Evolutionary conservation across 2,888 invertebrate genomes (phyloP), one percentile per base, ranked within the genome.

Genomic region (Melanargia galathea): DNA sequence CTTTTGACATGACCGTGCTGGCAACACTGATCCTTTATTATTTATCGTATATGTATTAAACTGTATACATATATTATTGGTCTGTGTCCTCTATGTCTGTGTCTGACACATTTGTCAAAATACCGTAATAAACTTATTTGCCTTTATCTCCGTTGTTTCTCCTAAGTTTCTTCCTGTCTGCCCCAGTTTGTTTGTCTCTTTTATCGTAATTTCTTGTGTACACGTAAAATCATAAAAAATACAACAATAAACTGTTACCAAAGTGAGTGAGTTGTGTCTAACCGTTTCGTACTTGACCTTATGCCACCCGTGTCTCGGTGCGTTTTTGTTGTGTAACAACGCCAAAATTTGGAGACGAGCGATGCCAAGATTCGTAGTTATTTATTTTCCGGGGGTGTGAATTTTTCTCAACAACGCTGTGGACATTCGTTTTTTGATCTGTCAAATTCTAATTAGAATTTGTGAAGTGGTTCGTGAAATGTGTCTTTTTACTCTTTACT

Each of bases 291-390:
- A 86, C 84, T 84, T 87, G 89, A 90, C 89, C 90, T 87, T 87
- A 89, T 74, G 82, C 80, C 81, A 82, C 80, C 80, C 75, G 79
- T 78, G 76, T 75, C 73, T 75, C 74, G 76, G 78, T 84, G 83
- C 74, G 75, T 70, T 65, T 69, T 81, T 79, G 86, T 91, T 91
- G 91, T 90, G 88, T 89, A 90, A 91, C 84, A 81, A 86, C 84
- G 87, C 88, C 86, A 90, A 86, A 83, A 80, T 76, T 80, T 71
- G 72, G 71, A 73, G 71, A 76, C 74, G 72, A 79, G 69, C 74
- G 79, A 81, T 90, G 90, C 90, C 90, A 90, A 90, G 78, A 83
- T 79, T 79, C 71, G 49, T 52, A 51, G 57, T 64, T 59, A 69
- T 64, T 59, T 64, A 65, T 60, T 65, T 63, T 57, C 49, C 45